These are phyloP conservation scores for Platichthys stellatus DNA, from an alignment of 2,113 vertebrate genomes.

Conservation along the genomic window DNA sequence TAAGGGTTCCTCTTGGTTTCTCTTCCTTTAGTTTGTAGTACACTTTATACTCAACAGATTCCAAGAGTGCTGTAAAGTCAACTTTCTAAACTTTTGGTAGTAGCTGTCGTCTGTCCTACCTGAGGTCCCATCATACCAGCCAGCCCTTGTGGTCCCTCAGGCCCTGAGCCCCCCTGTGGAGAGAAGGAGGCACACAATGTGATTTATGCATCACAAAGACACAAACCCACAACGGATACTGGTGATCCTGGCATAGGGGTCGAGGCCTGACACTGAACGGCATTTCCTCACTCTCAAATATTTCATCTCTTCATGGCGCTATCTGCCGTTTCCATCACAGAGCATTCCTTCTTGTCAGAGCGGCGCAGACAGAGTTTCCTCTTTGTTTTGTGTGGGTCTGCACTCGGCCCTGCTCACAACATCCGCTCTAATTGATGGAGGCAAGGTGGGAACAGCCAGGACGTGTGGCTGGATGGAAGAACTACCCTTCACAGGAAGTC, in stretches of 20 bases:
- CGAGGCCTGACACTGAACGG: constrained; percentile 3
- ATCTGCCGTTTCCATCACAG: no score
- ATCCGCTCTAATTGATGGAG: constrained; percentile 32
- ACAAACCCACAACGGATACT: no score
- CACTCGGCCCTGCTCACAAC: constrained; percentile 6
- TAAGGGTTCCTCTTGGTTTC: background rate
- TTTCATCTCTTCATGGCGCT: constrained; percentile 18
- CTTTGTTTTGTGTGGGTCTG: constrained; percentile 2
- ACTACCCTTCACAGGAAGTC: constrained; percentile 1
- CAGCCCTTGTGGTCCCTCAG: constrained; percentile 84
- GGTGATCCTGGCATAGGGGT: background rate
- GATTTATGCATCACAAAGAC: constrained; percentile 31
- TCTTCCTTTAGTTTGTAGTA: background rate
- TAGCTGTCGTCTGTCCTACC: constrained; percentile 78
- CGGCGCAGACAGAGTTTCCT: constrained; percentile 5
- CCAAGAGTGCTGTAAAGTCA: background rate
- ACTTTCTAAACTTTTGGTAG: no score
- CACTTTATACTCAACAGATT: background rate
- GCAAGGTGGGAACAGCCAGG: constrained; percentile 10
- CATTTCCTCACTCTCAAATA: background rate
- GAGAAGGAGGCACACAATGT: constrained; percentile 30
- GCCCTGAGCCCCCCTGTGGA: constrained; percentile 86
- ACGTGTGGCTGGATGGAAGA: constrained; percentile 20
- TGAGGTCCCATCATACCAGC: constrained; percentile 89
- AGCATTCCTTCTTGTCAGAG: background rate